Base-by-base conservation (phyloP, 2,113 vertebrate species). In the Myiopsitta monachus region DNA sequence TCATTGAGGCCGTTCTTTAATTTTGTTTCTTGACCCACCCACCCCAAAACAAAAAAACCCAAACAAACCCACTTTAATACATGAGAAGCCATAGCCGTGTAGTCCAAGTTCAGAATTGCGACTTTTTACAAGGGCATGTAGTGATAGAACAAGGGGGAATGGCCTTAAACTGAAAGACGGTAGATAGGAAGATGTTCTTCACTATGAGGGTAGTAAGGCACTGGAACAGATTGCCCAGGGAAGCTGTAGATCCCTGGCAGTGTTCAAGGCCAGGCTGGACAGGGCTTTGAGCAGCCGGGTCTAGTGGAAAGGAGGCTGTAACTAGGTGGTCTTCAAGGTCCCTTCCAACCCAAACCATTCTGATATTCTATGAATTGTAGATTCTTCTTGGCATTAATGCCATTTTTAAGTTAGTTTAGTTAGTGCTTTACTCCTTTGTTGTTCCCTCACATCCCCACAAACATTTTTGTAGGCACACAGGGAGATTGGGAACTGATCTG, bases 371-470 rank as follows among this genome's bases (percentile, higher is more conserved):
- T 59, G 54, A 59, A 36, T 23, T 23, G 13, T n/a, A 67, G 15
- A 59, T 27, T 30, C 3, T 73, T 82, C 12, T 38, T 70, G 38
- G 70, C n/a, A 11, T 46, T 76, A 41, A 76, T 52, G 23, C 44
- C 61, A 15, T 59, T 59, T 59, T 59, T 59, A 59, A 24, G 22
- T 59, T 36, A 36, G 33, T 59, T 36, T 36, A 36, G 14, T 59
- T 36, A 59, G 22, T 59, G 57, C 33, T 51, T 69, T 67, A 30
- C 83, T 75, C 36, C 36, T 4, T 80, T 46, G 23, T 44, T 74
- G 5, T 67, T 84, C 18, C 10, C 17, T 81, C 9, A 3, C 0
- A 0, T 69, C n/a, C 14, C 31, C 63, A 59, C 28, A 66, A 64
- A 17, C 0, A 2, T 51, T 92, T 93, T 57, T 73, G 46, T 31